These are phyloP conservation scores for Melolontha melolontha DNA, from an alignment of 2,888 invertebrate genomes.

Conservation along the genomic window DNA sequence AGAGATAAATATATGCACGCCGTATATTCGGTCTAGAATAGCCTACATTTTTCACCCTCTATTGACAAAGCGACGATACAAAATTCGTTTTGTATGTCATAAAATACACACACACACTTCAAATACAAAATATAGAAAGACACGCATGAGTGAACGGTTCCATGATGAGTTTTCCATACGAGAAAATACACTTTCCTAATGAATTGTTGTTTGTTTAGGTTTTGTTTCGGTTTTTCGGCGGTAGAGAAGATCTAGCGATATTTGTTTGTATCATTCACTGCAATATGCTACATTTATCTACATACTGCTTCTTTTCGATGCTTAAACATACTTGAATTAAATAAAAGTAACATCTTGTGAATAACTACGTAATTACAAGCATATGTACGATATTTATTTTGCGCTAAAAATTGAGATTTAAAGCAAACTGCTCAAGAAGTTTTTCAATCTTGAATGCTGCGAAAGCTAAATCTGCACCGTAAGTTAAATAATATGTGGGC, in stretches of 20 bases:
- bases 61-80: constrained; percentile 14
- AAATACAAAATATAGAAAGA: constrained; percentile 34
- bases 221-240: constrained; percentile 22
- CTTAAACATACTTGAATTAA: no score
- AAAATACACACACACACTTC: constrained; percentile 6
- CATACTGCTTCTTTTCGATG: no score
- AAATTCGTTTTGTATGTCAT: constrained; percentile 5
- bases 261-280: constrained; percentile 2
- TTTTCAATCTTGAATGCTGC: no score
- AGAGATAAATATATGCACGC: no score
- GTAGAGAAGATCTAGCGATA: background rate
- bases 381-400: no score
- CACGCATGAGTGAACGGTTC: constrained; percentile 23
- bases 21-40: background rate
- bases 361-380: no score
- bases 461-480: no score
- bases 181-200: constrained; percentile 35
- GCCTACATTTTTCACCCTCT: constrained; percentile 12
- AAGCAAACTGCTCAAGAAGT: no score
- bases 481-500: no score
- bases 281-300: background rate
- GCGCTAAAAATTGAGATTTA: no score
- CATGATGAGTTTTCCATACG: constrained; percentile 35
- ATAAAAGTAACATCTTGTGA: no score
- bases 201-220: constrained; percentile 36